Base-by-base conservation (phyloP, 1,140 invertebrate species). In the Lordiphosa mommai region DNA sequence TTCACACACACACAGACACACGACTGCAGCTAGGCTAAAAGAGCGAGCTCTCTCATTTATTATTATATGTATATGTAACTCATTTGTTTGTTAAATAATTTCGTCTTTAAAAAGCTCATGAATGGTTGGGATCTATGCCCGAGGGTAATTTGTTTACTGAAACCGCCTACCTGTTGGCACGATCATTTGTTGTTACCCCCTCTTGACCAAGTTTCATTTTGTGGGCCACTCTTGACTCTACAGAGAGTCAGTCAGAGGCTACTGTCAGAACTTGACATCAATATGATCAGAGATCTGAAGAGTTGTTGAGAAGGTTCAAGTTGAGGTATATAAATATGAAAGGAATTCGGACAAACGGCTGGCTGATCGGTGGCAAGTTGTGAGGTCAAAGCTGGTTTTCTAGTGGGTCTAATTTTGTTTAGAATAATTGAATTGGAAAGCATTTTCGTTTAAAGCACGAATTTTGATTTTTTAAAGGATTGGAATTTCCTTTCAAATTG, bases 221-320 rank as follows among this genome's bases (percentile, higher is more conserved):
- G 12, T 32, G 8, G 20, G 14, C 43, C 27, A 23, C 43, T 67
- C 49, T 52, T 41, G 16, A 32, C 34, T 13, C 23, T 7, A 27
- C 23, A 27, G 20, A 23, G 20, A 23, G n/a, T n/a, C n/a, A n/a
- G n/a, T n/a, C 20, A 23, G 23, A 27, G 50, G 70, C 70, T 72
- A 73, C 70, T 38, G 70, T 73, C 61, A 40, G 47, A 72, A 73
- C 70, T 72, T 72, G 70, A 72, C 70, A 73, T 48, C 61, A 61
- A 61, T 67, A 60, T 50, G 36, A 40, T 17, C 63, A 37, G 27
- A 46, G 37, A 48, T 49, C 44, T 33, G 23, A 23, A 51, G 20
- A 44, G 53, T 44, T 57, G 37, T 67, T 50, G 64, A 68, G 52
- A 55, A 58, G 63, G 53, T 66, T 41, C 32, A 47, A 47, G 33